These are phyloP conservation scores for Trichomalopsis sarcophagae DNA, from an alignment of 1,140 invertebrate species.

Conservation along the genomic window DNA sequence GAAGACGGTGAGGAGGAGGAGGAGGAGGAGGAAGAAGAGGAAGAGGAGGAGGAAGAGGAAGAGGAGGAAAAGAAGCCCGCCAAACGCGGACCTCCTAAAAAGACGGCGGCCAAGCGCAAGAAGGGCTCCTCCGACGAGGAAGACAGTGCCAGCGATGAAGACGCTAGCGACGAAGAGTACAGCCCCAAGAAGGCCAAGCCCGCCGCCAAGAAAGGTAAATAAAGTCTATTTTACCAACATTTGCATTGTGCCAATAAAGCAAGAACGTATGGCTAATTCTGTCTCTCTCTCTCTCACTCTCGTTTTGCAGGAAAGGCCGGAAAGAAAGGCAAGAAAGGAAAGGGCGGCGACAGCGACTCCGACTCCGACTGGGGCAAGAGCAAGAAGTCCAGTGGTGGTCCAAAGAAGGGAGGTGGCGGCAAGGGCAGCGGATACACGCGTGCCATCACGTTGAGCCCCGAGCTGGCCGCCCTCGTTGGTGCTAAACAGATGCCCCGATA, in stretches of 20 bases:
- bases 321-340: slow-evolving; percentile 77
- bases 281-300: background rate
- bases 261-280: background rate
- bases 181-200: slow-evolving; percentile 78
- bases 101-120: slow-evolving; percentile 71
- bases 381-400: slow-evolving; percentile 69
- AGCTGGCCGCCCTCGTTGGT: slow-evolving; percentile 90
- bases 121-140: slow-evolving; percentile 79
- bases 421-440: slow-evolving; percentile 88
- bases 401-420: slow-evolving; percentile 76
- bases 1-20: slow-evolving; percentile 80
- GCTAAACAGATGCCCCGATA: slow-evolving; percentile 90
- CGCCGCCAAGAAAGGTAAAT: slow-evolving; percentile 69
- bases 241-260: background rate
- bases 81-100: slow-evolving; percentile 76
- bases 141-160: slow-evolving; percentile 79
- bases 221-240: background rate
- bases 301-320: slow-evolving; percentile 51
- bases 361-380: slow-evolving; percentile 86
- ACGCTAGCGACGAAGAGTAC: slow-evolving; percentile 82
- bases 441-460: slow-evolving; percentile 88
- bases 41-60: slow-evolving; percentile 77
- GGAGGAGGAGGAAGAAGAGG: slow-evolving; percentile 78
- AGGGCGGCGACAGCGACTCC: slow-evolving; percentile 84
- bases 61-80: slow-evolving; percentile 80